Conservation (phyloP, 2,888 invertebrate genomes). For the Timema podura region DNA sequence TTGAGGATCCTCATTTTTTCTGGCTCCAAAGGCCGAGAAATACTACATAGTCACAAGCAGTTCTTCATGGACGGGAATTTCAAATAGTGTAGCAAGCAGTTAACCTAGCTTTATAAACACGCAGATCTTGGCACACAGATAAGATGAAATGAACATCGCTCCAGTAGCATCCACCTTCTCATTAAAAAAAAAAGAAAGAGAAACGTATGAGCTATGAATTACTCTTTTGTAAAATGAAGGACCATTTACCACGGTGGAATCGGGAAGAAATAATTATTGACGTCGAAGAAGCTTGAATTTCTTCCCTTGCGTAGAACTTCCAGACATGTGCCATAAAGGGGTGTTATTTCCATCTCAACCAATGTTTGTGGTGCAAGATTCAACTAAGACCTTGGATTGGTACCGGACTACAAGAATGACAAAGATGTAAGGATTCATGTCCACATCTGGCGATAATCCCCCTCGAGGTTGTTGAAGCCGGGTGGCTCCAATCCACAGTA, state of each 20-base stretch:
- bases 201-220: not conserved
- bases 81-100: not conserved
- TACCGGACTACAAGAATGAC: not conserved
- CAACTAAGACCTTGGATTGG: not conserved
- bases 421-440: not conserved
- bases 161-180: not conserved
- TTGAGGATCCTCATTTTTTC: not conserved
- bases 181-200: not conserved
- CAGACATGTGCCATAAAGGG: not conserved
- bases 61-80: not conserved
- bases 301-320: not conserved
- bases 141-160: not conserved
- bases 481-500: slow-evolving; percentile 5
- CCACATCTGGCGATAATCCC: not conserved
- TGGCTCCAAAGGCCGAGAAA: not conserved
- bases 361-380: not conserved
- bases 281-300: not conserved
- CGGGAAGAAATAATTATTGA: not conserved
- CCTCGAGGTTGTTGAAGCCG: not conserved
- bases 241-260: not conserved
- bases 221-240: not conserved
- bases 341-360: not conserved
- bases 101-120: not conserved
- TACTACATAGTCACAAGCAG: not conserved
- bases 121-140: not conserved